Conservation (phyloP, 1,140 invertebrate genomes). For the Calosoma granatense region DNA sequence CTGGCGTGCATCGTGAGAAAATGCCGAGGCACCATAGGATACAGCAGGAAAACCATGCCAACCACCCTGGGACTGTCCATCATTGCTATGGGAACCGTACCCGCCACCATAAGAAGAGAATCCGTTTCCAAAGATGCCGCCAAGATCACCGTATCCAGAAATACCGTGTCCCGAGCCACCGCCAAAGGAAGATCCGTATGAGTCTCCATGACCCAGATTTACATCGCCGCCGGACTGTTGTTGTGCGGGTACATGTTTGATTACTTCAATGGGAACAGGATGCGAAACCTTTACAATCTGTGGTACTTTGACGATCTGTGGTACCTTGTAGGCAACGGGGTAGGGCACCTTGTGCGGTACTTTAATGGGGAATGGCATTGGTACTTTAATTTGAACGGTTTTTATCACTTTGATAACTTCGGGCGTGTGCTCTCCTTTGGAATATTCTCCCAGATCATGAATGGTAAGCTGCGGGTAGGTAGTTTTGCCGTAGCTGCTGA, state of each 20-base stretch:
- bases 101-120: background rate
- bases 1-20: too few relatives aligned
- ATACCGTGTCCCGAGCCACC: constrained; percentile 27
- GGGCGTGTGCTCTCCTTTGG: constrained; percentile 39
- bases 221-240: background rate
- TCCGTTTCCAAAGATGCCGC: background rate
- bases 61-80: background rate
- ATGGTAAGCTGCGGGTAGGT: background rate
- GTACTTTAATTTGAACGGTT: constrained; percentile 50
- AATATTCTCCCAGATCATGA: background rate
- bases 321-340: constrained; percentile 47
- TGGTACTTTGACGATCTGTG: constrained; percentile 47
- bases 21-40: background rate
- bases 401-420: constrained; percentile 53
- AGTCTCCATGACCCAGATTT: constrained; percentile 24
- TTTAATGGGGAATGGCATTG: constrained; percentile 51
- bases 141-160: background rate
- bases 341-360: constrained; percentile 49
- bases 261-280: constrained; percentile 37
- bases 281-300: constrained; percentile 50
- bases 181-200: constrained; percentile 26
- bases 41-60: background rate
- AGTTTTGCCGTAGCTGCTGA: background rate
- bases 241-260: constrained; percentile 30
- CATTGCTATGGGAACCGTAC: background rate